Conservation (phyloP, 2,888 invertebrate genomes). For the Eristalinus sepulchralis region DNA sequence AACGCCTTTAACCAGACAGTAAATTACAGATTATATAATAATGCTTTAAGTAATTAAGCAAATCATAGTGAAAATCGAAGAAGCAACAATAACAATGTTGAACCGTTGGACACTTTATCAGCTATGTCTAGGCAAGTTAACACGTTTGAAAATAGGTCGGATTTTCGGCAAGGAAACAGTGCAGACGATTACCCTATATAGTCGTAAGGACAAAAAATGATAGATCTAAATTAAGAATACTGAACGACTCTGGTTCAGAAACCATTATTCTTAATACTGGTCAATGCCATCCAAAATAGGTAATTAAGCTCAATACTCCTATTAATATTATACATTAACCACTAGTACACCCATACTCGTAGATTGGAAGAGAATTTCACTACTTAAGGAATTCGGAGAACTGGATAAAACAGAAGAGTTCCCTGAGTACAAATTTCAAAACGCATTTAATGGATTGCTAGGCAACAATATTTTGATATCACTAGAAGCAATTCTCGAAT, state of each 20-base stretch:
- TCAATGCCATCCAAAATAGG: neutral
- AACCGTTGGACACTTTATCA: no score
- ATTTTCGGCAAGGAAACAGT: constrained; percentile 9
- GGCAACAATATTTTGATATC: constrained; percentile 42
- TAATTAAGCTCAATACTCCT: neutral
- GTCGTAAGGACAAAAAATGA: constrained; percentile 24
- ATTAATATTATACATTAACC: constrained; percentile 11
- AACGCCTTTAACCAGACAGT: neutral
- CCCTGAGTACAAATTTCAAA: no score
- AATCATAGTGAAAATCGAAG: neutral
- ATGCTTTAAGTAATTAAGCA: neutral
- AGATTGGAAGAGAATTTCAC: constrained; percentile 27
- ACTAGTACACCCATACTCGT: no score
- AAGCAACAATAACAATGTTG: no score
- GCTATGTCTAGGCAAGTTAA: neutral
- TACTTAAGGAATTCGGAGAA: constrained; percentile 47
- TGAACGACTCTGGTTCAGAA: constrained; percentile 46
- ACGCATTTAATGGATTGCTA: no score
- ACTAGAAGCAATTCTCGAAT: constrained; percentile 10
- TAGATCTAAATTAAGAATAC: no score
- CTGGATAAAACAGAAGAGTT: constrained; percentile 34
- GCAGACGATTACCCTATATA: constrained; percentile 44
- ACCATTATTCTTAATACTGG: neutral
- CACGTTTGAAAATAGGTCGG: neutral
- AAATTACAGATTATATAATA: neutral